A percentile compares a stretch with the other conserved stretches of the same genome.
These are phyloP conservation scores for Dynastes hyllus DNA, from an alignment of 2,888 invertebrate species.

Conservation along the genomic window DNA sequence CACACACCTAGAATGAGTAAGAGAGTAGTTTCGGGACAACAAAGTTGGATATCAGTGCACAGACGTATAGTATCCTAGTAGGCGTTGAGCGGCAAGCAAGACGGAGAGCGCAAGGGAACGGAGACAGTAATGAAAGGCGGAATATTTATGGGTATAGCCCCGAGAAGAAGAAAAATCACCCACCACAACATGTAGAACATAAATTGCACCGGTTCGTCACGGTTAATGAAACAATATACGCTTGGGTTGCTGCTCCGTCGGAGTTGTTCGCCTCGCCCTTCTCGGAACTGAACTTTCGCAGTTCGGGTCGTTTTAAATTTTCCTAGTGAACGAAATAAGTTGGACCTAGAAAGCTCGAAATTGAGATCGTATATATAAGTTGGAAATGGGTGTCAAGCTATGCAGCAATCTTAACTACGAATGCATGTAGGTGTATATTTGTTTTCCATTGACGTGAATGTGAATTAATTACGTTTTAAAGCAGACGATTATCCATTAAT, in stretches of 20 bases:
- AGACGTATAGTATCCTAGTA: too few relatives aligned
- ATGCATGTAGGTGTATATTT: too few relatives aligned
- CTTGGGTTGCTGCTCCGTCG: constrained; percentile 57
- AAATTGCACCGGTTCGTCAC: constrained; percentile 62
- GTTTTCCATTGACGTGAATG: too few relatives aligned
- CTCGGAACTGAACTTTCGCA: constrained; percentile 18
- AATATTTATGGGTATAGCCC: constrained; percentile 40
- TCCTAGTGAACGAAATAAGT: neutral
- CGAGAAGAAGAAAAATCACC: constrained; percentile 53
- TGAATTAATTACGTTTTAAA: too few relatives aligned
- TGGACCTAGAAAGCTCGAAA: neutral
- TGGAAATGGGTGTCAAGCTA: neutral
- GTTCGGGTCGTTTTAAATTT: constrained; percentile 40
- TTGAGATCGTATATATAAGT: neutral
- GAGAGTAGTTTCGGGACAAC: too few relatives aligned
- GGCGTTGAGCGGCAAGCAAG: neutral
- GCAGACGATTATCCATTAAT: too few relatives aligned
- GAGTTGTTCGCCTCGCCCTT: constrained; percentile 41
- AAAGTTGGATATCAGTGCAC: too few relatives aligned
- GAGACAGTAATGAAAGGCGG: constrained; percentile 42
- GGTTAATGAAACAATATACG: constrained; percentile 63
- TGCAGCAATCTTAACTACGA: neutral
- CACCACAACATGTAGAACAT: constrained; percentile 55
- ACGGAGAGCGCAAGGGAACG: neutral
- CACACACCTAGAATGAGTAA: too few relatives aligned